Evolutionary conservation across 2,113 vertebrate genomes (phyloP).

Genomic region (Otocyon megalotis): DNA sequence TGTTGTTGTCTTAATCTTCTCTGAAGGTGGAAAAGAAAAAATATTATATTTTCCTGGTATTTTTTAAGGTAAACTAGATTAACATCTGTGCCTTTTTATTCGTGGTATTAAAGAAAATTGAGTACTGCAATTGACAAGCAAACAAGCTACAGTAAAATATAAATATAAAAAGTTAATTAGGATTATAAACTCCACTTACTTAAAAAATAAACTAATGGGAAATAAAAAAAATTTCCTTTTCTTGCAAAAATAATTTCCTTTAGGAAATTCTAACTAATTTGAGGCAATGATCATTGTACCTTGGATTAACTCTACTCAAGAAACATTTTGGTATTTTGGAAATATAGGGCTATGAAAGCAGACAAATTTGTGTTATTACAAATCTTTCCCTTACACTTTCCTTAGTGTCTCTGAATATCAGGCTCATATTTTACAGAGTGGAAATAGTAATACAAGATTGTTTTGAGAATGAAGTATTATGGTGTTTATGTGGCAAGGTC

Average conservation of each 20-base stretch:
- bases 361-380: background rate
- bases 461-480: background rate
- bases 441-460: background rate
- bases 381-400: background rate
- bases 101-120: background rate
- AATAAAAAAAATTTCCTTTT: conserved; percentile 4
- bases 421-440: background rate
- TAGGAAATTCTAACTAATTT: background rate
- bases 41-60: background rate
- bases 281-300: background rate
- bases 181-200: background rate
- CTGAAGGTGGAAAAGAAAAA: background rate
- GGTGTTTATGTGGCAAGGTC: background rate
- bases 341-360: background rate
- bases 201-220: background rate
- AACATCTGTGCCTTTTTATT: conserved; percentile 8
- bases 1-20: background rate
- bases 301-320: background rate
- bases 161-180: background rate
- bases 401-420: background rate
- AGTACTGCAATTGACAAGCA: background rate
- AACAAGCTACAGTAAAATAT: background rate
- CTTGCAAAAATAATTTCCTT: background rate
- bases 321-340: background rate
- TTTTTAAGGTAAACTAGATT: conserved; percentile 18